Percentiles rank a stretch among this genome's conserved stretches.
These are phyloP conservation scores for Cheumatopsyche charites DNA, from an alignment of 1,140 invertebrate species.

Conservation along the genomic window DNA sequence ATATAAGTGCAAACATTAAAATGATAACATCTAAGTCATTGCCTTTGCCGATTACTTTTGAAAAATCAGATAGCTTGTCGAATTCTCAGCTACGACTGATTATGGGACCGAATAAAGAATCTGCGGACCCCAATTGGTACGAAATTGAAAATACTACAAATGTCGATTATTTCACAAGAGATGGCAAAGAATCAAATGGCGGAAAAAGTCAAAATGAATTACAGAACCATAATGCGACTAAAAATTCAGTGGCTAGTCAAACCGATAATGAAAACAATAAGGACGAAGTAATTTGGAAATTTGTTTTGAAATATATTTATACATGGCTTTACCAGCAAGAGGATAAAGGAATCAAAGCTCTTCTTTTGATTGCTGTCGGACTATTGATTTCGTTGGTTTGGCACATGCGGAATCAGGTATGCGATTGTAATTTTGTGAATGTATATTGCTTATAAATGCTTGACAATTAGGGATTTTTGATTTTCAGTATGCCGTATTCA, in stretches of 20 bases:
- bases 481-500: constrained; percentile 67
- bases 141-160: constrained; percentile 39
- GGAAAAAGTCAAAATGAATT: constrained; percentile 14
- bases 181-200: background rate
- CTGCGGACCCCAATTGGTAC: constrained; percentile 34
- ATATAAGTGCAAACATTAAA: constrained; percentile 50
- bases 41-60: constrained; percentile 32
- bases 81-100: constrained; percentile 39
- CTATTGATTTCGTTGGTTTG: constrained; percentile 73
- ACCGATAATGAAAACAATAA: constrained; percentile 50
- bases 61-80: constrained; percentile 26
- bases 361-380: constrained; percentile 68
- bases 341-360: constrained; percentile 71
- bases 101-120: constrained; percentile 37
- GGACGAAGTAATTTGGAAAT: constrained; percentile 50
- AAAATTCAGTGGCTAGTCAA: constrained; percentile 52
- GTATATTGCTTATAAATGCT: background rate
- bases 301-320: constrained; percentile 58
- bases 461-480: background rate
- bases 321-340: constrained; percentile 71
- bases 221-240: constrained; percentile 25
- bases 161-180: background rate
- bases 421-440: constrained; percentile 35
- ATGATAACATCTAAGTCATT: constrained; percentile 47
- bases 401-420: constrained; percentile 69